These are phyloP conservation scores for Caenorhabditis imperialis DNA, from an alignment of 2,888 invertebrate species.

Conservation along the genomic window DNA sequence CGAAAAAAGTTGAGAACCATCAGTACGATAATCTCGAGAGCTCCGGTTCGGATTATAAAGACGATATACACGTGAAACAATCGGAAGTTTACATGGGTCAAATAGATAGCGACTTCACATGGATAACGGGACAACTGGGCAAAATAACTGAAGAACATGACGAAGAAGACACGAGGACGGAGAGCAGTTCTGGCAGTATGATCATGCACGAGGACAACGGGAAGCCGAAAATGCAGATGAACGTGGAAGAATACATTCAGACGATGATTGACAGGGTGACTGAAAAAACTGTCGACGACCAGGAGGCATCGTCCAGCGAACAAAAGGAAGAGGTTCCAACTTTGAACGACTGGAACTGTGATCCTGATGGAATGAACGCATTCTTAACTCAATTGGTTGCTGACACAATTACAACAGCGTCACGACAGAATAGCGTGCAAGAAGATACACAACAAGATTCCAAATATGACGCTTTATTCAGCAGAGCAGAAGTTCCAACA, in stretches of 20 bases:
- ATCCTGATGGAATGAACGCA: no score
- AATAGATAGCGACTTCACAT: constrained; percentile 11
- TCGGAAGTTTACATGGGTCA: not conserved
- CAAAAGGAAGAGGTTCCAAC: no score
- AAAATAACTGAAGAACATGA: constrained; percentile 35
- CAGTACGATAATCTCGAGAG: constrained; percentile 10
- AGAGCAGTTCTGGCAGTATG: constrained; percentile 29
- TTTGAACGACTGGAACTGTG: no score
- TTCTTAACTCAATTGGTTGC: no score
- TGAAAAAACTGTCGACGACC: constrained; percentile 1
- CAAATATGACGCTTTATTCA: no score
- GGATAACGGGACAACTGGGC: constrained; percentile 23
- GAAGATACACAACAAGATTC: no score
- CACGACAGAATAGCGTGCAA: no score
- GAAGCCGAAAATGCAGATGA: constrained; percentile 38
- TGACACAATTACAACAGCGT: no score
- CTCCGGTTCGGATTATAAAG: not conserved
- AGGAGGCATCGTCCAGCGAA: no score
- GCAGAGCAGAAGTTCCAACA: no score
- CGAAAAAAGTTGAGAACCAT: not conserved
- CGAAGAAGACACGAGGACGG: constrained; percentile 13
- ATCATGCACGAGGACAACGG: constrained; percentile 1
- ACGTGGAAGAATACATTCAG: constrained; percentile 44
- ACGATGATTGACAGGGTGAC: constrained; percentile 37
- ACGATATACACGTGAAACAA: not conserved